These are phyloP conservation scores for Eupithecia exiguata DNA, from an alignment of 2,888 invertebrate species.

Conservation along the genomic window DNA sequence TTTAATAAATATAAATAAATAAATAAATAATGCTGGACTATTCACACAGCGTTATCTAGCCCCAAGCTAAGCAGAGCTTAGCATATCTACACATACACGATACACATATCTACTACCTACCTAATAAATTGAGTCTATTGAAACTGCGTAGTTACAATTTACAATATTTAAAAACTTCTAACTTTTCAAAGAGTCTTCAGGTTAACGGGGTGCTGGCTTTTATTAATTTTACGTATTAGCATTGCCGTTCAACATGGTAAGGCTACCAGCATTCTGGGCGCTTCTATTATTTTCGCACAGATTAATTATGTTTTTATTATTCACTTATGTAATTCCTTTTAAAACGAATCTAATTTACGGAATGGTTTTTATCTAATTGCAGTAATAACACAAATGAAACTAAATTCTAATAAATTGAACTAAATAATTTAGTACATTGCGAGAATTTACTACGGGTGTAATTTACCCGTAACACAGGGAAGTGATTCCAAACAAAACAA, in stretches of 20 bases:
- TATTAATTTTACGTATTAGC: no score
- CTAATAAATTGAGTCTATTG: no score
- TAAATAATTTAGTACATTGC: neutral
- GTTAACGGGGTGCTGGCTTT: neutral
- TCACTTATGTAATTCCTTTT: no score
- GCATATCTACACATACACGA: no score
- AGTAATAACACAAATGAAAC: neutral
- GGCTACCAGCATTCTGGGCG: neutral
- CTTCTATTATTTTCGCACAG: neutral
- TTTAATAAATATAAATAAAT: no score
- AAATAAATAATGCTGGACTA: no score
- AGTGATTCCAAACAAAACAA: neutral
- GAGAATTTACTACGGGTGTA: neutral
- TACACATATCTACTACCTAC: no score
- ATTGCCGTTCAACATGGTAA: no score
- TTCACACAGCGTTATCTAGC: no score
- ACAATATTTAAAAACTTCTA: neutral
- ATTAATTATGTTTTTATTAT: no score
- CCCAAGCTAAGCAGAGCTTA: no score
- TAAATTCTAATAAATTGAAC: neutral
- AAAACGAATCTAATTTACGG: neutral
- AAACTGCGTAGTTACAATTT: no score
- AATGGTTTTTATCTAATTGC: neutral
- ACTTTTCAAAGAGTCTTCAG: neutral
- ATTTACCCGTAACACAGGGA: slow-evolving; percentile 1